phyloP scores from a whole-genome alignment of 2,113 vertebrate species.

The Menidia beryllina region DNA sequence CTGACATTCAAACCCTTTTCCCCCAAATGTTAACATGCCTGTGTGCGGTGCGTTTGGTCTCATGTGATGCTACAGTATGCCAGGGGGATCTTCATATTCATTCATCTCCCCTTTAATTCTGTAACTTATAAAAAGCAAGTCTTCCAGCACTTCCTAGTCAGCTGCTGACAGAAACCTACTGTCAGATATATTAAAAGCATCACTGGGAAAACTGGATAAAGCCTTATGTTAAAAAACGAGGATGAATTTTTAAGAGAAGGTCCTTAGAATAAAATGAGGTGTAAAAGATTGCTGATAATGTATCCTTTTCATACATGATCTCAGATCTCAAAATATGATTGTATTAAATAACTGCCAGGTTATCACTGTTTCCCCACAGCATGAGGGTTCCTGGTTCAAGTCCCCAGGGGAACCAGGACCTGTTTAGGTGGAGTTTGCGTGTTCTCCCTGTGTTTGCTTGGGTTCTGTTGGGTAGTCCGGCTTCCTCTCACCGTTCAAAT shows the following conservation, averaged over 20 bases:
- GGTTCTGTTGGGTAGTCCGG: too few relatives aligned
- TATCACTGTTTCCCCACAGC: too few relatives aligned
- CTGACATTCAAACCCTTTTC: slow-evolving; percentile 6
- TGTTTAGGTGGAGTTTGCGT: too few relatives aligned
- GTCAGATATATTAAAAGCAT: slow-evolving; percentile 19
- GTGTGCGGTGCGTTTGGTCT: slow-evolving; percentile 36
- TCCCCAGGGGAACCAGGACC: too few relatives aligned
- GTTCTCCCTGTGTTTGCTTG: too few relatives aligned
- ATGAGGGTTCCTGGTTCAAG: too few relatives aligned
- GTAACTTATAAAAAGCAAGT: slow-evolving; percentile 2
- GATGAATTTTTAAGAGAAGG: background rate
- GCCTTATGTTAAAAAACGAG: slow-evolving; percentile 4
- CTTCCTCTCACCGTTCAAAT: too few relatives aligned
- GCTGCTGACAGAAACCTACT: slow-evolving; percentile 8
- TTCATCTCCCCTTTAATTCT: background rate
- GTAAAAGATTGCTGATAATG: too few relatives aligned
- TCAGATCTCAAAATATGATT: too few relatives aligned
- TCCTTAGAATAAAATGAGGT: too few relatives aligned
- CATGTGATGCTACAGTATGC: slow-evolving; percentile 20
- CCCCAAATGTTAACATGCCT: slow-evolving; percentile 22
- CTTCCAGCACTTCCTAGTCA: slow-evolving; percentile 7
- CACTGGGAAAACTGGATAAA: background rate
- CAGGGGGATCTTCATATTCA: slow-evolving; percentile 16
- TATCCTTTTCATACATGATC: too few relatives aligned
- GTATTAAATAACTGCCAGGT: too few relatives aligned